A percentile compares a stretch with the other conserved stretches of the same genome.
These are phyloP conservation scores for Halichoerus grypus DNA, from an alignment of 2,113 vertebrate genomes.

Conservation along the genomic window DNA sequence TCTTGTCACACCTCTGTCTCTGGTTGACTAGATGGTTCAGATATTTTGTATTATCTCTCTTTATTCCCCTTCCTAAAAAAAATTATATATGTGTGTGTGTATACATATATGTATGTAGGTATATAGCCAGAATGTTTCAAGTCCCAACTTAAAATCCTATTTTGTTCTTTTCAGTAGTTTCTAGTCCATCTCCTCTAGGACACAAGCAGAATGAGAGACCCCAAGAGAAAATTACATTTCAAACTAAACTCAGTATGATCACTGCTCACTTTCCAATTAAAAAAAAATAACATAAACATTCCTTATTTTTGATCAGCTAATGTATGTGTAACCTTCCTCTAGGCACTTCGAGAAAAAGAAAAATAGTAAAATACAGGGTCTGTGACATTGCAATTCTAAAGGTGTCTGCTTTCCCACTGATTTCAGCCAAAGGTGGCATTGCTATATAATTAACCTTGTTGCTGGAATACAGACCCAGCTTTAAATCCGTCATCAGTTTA, in stretches of 20 bases:
- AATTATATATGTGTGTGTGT: neutral
- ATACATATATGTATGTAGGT: neutral
- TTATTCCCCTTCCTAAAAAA: neutral
- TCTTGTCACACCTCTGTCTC: neutral
- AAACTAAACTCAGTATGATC: neutral
- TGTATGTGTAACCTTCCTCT: neutral
- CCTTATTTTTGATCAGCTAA: neutral
- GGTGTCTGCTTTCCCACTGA: neutral
- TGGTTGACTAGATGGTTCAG: neutral
- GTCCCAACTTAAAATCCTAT: neutral
- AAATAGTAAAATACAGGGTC: neutral
- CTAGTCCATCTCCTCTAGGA: neutral
- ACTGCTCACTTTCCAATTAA: neutral
- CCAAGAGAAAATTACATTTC: slow-evolving; percentile 24
- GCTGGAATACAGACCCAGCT: neutral
- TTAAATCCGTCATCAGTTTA: neutral
- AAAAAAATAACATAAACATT: neutral
- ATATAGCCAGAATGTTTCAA: neutral
- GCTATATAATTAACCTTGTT: neutral
- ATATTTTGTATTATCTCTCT: neutral
- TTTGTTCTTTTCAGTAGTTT: slow-evolving; percentile 31
- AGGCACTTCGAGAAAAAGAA: neutral
- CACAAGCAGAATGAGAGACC: neutral
- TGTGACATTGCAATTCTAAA: slow-evolving; percentile 10
- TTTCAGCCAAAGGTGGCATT: neutral